Conservation (phyloP, 2,888 invertebrate genomes). For the Pseudoips prasinana region DNA sequence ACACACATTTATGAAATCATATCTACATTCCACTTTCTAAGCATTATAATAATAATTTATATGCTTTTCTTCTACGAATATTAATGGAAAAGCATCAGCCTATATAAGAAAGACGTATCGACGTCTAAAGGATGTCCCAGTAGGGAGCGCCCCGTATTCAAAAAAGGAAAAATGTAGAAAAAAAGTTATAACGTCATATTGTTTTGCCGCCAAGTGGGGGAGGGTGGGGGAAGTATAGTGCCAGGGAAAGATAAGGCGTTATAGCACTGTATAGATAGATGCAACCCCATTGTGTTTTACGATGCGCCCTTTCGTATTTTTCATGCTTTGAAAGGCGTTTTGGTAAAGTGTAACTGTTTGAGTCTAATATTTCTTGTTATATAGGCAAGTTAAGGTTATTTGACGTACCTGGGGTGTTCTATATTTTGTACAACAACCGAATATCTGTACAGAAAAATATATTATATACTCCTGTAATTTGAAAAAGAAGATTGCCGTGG, state of each 20-base stretch:
- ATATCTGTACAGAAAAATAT: no score
- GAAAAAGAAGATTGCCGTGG: no score
- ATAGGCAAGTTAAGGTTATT: no score
- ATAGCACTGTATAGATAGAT: constrained; percentile 56
- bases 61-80: no score
- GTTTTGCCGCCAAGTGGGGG: constrained; percentile 74
- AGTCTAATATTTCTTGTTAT: constrained; percentile 23
- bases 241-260: constrained; percentile 72
- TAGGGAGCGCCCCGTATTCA: constrained; percentile 70
- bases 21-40: no score
- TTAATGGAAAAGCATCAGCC: constrained; percentile 21
- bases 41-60: no score
- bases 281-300: constrained; percentile 58
- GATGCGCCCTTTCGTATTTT: constrained; percentile 59
- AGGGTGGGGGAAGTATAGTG: constrained; percentile 64
- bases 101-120: constrained; percentile 57
- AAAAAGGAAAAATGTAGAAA: constrained; percentile 77
- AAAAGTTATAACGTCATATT: constrained; percentile 82
- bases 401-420: no score
- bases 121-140: constrained; percentile 63
- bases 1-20: no score
- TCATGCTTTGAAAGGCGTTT: constrained; percentile 59
- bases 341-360: constrained; percentile 39
- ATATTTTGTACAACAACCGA: no score
- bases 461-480: no score